Evolutionary conservation across 2,797 vertebrate species (phyloP), one percentile per base, ranked within the genome.

Genomic region (Parauchenoglanis ngamensis): DNA sequence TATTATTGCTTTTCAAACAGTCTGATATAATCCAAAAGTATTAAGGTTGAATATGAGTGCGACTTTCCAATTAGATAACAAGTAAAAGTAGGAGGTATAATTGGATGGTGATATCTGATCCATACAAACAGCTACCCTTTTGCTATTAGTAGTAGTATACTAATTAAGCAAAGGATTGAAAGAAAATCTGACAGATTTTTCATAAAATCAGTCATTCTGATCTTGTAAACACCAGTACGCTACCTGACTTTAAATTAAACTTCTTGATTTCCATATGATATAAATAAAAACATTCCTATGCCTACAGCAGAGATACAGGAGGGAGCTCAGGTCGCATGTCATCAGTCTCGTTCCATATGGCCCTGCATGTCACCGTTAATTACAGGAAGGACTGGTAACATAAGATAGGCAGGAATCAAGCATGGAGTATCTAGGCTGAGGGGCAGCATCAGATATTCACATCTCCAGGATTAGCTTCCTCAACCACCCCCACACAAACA

Each of bases 391-490:
- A 90, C 88, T 89, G 81, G 85, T 88, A 90, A 90, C 84, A 88
- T 79, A 90, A 91, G 90, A 91, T 88, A 88, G 88, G 49, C 49
- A 82, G 86, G 87, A 90, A 92, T 89, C 89, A 87, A 90, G 90
- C 88, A 86, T 86, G 68, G 87, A 88, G 89, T 90, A 89, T 89
- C 86, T 87, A 77, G 85, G 85, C 87, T 90, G 79, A 81, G 25
- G 82, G 82, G 83, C 87, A 75, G 88, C 89, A 89, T 89, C 84
- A 89, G 90, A 91, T 91, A 88, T 87, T 87, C 89, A 84, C 89
- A 72, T 89, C 88, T 85, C 91, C 90, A 90, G 87, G 90, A 92
- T 92, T 92, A 92, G 87, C 87, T 90, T 85, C 80, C 46, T 77
- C 82, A 56, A 28, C 79, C 57, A 63, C 87, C 76, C 83, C 44